A percentile compares a stretch with the other conserved stretches of the same genome.
Evolutionary conservation across 2,113 vertebrate species (phyloP).

Genomic region (Crocuta crocuta): DNA sequence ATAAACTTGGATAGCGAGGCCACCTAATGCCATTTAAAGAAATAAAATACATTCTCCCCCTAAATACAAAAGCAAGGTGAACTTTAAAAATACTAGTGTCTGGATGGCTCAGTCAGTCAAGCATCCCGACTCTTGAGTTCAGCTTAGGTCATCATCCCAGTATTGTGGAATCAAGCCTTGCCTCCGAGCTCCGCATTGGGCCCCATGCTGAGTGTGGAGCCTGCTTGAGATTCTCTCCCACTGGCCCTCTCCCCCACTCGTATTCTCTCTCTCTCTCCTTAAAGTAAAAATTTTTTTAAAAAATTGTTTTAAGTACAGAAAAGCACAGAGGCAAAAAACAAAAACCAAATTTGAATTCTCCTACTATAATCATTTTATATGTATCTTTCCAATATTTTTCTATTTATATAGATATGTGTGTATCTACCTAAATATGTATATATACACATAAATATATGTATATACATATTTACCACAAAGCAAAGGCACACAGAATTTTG

Average conservation of each 20-base stretch:
- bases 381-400: background rate
- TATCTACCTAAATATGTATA: background rate
- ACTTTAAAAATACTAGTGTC: background rate
- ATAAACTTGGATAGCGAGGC: background rate
- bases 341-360: background rate
- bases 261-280: too few relatives aligned
- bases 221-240: too few relatives aligned
- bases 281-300: too few relatives aligned
- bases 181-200: too few relatives aligned
- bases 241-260: too few relatives aligned
- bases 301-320: background rate
- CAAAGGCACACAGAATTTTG: background rate
- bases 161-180: too few relatives aligned
- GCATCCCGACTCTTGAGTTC: too few relatives aligned
- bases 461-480: background rate
- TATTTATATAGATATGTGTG: background rate
- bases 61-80: background rate
- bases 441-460: background rate
- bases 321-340: background rate
- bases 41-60: background rate
- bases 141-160: too few relatives aligned
- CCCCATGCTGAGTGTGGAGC: too few relatives aligned
- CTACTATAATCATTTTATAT: background rate
- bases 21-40: background rate
- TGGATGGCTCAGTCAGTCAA: too few relatives aligned